Percentiles rank a stretch among this genome's conserved stretches.
Conservation (phyloP, 1,140 invertebrate genomes). For the Neotoxoptera formosana region DNA sequence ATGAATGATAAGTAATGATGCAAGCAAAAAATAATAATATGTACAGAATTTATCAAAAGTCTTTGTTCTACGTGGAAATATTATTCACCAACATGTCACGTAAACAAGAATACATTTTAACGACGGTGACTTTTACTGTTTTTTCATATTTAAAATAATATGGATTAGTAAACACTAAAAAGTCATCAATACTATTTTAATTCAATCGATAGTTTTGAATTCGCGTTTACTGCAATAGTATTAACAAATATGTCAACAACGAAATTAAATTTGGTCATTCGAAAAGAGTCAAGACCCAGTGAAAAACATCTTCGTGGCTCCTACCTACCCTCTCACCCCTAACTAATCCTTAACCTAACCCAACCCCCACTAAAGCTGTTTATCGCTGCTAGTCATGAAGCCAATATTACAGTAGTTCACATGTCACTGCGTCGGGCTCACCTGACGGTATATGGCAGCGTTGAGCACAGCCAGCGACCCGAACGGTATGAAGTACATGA, state of each 20-base stretch:
- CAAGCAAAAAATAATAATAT: not conserved
- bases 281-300: not conserved
- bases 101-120: not conserved
- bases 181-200: not conserved
- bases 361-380: too few relatives aligned
- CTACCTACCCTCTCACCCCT: too few relatives aligned
- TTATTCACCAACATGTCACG: not conserved
- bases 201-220: not conserved
- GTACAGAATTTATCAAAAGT: not conserved
- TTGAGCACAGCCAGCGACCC: slow-evolving; percentile 85
- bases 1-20: too few relatives aligned
- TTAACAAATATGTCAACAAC: not conserved
- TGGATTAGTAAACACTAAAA: not conserved
- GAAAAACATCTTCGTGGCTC: not conserved
- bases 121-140: not conserved
- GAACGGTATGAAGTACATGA: slow-evolving; percentile 92
- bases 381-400: too few relatives aligned
- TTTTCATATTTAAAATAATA: not conserved
- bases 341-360: too few relatives aligned
- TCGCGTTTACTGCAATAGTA: not conserved
- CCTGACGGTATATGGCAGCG: slow-evolving; percentile 83
- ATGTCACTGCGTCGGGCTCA: slow-evolving; percentile 63
- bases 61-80: not conserved
- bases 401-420: not conserved
- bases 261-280: not conserved